Percentiles rank a stretch among this genome's conserved stretches.
Conservation (phyloP, 1,140 invertebrate genomes). For the Drosophila lacteicornis region DNA sequence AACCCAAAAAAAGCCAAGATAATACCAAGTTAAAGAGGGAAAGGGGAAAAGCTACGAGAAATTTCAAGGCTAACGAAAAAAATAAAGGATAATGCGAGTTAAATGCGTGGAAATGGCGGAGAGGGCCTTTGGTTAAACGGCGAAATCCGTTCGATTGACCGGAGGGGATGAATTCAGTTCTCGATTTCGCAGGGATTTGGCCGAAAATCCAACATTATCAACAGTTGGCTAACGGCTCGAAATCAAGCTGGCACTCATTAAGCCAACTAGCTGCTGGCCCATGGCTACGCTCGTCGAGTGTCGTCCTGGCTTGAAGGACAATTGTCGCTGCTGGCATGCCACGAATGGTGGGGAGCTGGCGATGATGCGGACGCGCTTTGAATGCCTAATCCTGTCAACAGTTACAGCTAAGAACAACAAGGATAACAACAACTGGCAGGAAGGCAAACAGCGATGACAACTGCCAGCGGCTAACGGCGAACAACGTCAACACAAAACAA, state of each 20-base stretch:
- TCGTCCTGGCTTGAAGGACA: slow-evolving; percentile 52
- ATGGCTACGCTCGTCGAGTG: slow-evolving; percentile 15
- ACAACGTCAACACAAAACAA: slow-evolving; percentile 48
- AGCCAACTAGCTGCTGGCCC: slow-evolving; percentile 44
- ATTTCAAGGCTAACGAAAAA: neutral
- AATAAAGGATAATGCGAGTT: slow-evolving; percentile 13
- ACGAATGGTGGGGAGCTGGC: slow-evolving; percentile 15
- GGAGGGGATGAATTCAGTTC: slow-evolving; percentile 5
- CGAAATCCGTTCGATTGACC: slow-evolving; percentile 19
- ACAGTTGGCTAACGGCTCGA: slow-evolving; percentile 39
- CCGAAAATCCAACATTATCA: slow-evolving; percentile 47
- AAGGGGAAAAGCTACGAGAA: neutral
- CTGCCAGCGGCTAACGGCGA: slow-evolving; percentile 44
- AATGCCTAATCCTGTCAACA: slow-evolving; percentile 65
- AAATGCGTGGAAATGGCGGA: slow-evolving; percentile 5
- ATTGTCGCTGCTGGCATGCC: slow-evolving; percentile 48
- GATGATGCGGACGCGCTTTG: slow-evolving; percentile 47
- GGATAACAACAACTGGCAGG: slow-evolving; percentile 30
- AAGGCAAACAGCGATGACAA: slow-evolving; percentile 52
- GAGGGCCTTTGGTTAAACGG: neutral
- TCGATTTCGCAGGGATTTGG: slow-evolving; percentile 25
- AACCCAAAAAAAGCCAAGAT: neutral
- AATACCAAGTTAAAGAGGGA: neutral
- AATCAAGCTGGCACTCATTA: slow-evolving; percentile 49
- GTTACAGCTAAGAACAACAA: slow-evolving; percentile 33